Evolutionary conservation across 2,113 vertebrate genomes (phyloP).

Genomic region (Sula dactylatra): DNA sequence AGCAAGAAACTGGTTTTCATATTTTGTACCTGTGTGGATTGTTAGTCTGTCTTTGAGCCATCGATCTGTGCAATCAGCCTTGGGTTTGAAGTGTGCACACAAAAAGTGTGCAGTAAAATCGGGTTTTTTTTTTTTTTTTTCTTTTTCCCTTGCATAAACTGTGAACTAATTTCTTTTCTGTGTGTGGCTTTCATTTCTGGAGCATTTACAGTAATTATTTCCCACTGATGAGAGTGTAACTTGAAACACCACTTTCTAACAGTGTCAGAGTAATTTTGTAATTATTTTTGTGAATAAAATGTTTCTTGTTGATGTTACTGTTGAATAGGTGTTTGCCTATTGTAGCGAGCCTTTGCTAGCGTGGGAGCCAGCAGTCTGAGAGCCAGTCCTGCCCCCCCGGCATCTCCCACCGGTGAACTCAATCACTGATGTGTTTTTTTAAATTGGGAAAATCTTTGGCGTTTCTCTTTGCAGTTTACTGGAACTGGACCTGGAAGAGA

Average conservation of each 20-base stretch:
- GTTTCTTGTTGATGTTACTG: neutral
- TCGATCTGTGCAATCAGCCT: neutral
- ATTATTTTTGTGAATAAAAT: constrained; percentile 18
- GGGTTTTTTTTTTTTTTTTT: neutral
- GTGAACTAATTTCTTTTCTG: neutral
- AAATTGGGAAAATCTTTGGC: neutral
- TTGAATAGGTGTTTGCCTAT: neutral
- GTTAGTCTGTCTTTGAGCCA: neutral
- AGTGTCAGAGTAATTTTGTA: neutral
- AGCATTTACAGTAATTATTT: neutral
- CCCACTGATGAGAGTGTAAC: neutral
- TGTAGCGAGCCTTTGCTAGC: neutral
- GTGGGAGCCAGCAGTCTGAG: neutral
- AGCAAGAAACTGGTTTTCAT: neutral
- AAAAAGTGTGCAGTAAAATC: neutral
- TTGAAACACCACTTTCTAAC: neutral
- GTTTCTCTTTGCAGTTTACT: neutral
- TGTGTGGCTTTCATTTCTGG: neutral
- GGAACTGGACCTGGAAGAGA: neutral
- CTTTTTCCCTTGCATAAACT: neutral
- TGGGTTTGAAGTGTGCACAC: too few species aligned
- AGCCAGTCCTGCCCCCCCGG: neutral
- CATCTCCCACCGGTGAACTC: neutral
- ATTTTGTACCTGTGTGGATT: neutral
- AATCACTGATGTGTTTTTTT: neutral